A percentile compares a stretch with the other conserved stretches of the same genome.
These are phyloP conservation scores for Lepilemur septentrionalis DNA, from an alignment of 2,797 vertebrate species.

Conservation along the genomic window DNA sequence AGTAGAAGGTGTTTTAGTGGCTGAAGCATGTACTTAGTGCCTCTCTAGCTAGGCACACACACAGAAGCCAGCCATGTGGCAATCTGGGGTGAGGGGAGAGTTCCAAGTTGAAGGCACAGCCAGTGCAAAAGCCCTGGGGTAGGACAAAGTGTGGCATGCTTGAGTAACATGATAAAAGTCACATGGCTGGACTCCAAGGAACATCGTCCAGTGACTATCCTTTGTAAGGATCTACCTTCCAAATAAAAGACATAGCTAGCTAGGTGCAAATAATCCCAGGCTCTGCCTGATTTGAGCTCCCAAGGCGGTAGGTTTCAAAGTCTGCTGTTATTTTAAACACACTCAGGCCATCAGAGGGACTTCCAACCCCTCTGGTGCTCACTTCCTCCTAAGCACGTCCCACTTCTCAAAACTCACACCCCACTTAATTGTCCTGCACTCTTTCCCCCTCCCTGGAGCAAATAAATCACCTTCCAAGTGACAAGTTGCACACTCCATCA, in stretches of 20 bases:
- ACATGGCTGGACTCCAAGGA: background rate
- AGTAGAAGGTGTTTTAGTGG: background rate
- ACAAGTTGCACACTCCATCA: background rate
- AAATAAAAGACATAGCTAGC: background rate
- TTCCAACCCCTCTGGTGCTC: background rate
- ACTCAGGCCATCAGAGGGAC: background rate
- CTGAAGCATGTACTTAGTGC: background rate
- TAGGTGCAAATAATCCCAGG: no score
- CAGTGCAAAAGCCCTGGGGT: conserved; percentile 39
- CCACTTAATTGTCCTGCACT: background rate
- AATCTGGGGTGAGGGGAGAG: background rate
- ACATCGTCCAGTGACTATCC: background rate
- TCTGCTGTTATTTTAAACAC: conserved; percentile 39
- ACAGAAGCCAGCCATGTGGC: background rate
- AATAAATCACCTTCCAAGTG: background rate
- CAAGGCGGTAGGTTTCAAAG: background rate
- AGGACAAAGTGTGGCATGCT: accelerated
- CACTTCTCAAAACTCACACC: background rate
- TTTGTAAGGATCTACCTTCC: no score
- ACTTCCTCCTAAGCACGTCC: background rate
- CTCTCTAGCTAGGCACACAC: background rate
- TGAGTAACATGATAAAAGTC: background rate
- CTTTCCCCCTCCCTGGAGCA: background rate
- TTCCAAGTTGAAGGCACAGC: background rate
- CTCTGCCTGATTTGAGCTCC: background rate